phyloP scores from a whole-genome alignment of 2,797 vertebrate genomes.

The Cercopithecus petaurista region DNA sequence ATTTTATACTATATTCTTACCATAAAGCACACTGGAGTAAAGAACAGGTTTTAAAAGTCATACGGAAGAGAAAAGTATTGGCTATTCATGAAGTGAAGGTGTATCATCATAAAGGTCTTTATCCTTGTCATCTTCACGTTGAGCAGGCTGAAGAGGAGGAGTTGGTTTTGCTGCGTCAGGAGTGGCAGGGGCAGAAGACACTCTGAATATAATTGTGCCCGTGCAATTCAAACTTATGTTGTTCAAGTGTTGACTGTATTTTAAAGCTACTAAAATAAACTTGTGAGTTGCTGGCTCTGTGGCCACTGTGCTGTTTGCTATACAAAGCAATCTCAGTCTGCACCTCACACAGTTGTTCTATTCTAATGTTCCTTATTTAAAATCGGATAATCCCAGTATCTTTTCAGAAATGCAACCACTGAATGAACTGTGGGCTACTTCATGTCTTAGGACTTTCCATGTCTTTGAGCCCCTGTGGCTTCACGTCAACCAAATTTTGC shows the following conservation, averaged over 20 bases:
- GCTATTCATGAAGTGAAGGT: not conserved
- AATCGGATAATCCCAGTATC: not conserved
- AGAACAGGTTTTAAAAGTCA: not conserved
- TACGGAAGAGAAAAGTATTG: not conserved
- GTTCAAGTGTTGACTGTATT: not conserved
- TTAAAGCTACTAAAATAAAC: not conserved
- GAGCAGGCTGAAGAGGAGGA: not conserved
- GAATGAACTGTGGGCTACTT: not conserved
- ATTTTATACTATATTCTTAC: not conserved
- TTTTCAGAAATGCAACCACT: not conserved
- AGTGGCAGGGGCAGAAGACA: not conserved
- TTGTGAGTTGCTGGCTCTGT: not conserved
- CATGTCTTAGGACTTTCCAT: not conserved
- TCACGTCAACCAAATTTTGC: not conserved
- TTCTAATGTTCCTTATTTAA: not conserved
- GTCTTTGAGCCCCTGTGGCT: not conserved
- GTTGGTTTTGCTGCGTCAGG: not conserved
- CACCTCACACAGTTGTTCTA: not conserved
- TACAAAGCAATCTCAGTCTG: not conserved
- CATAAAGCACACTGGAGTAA: not conserved
- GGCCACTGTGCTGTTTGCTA: accelerated
- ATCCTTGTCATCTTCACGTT: accelerated
- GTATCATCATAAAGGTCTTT: not conserved
- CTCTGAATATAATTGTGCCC: accelerated
- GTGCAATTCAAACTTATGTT: not conserved